Evolutionary conservation across 2,113 vertebrate species (phyloP).

Genomic region (Propithecus coquereli): DNA sequence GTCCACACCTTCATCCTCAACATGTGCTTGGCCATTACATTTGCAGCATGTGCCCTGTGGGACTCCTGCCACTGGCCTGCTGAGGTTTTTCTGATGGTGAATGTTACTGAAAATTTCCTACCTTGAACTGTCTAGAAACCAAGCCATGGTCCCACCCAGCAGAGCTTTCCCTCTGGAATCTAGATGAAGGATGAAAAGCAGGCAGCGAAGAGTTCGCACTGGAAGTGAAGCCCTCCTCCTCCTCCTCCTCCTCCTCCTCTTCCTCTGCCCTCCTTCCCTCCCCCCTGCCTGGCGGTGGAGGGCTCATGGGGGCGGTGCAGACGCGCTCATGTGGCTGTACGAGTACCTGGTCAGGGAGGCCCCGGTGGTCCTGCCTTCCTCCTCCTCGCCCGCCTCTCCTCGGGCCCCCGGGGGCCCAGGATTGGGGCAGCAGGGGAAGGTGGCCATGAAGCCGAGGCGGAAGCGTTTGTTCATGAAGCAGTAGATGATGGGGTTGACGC

Average conservation of each 20-base stretch:
- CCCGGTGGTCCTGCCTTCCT: slow-evolving; percentile 84
- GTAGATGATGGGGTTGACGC: slow-evolving; percentile 97
- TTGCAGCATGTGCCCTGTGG: neutral
- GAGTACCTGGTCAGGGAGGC: slow-evolving; percentile 86
- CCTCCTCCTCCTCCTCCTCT: neutral
- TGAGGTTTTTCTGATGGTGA: neutral
- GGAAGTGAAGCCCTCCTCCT: neutral
- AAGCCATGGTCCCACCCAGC: accelerated
- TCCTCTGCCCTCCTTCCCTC: neutral
- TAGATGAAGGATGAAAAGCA: neutral
- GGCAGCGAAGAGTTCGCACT: accelerated
- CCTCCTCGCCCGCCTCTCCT: slow-evolving; percentile 79
- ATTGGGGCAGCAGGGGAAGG: slow-evolving; percentile 87
- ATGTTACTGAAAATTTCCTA: neutral
- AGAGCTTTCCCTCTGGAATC: neutral
- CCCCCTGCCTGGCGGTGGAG: accelerated
- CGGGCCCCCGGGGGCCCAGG: neutral
- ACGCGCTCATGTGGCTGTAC: slow-evolving; percentile 80
- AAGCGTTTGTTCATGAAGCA: slow-evolving; percentile 99
- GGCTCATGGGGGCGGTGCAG: slow-evolving; percentile 82
- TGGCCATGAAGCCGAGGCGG: slow-evolving; percentile 90
- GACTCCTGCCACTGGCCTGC: neutral
- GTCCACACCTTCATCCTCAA: neutral
- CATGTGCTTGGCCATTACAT: neutral
- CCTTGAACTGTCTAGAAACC: neutral